These are phyloP conservation scores for Barnardius zonarius DNA, from an alignment of 2,113 vertebrate genomes.

Conservation along the genomic window DNA sequence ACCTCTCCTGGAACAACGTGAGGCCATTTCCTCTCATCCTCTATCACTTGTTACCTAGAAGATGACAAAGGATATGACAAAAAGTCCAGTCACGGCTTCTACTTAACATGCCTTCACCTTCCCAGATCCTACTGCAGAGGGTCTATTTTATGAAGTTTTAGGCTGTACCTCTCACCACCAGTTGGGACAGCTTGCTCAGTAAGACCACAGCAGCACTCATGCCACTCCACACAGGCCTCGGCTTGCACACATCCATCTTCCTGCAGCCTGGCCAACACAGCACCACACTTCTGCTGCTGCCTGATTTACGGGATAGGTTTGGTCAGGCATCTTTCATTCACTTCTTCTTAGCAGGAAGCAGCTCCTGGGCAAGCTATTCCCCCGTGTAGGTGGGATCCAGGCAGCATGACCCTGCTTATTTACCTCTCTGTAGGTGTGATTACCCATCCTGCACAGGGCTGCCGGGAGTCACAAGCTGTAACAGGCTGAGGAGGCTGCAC, in stretches of 20 bases:
- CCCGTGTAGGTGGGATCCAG: background rate
- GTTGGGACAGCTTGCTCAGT: background rate
- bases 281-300: background rate
- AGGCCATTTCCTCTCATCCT: background rate
- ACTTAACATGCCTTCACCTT: background rate
- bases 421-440: background rate
- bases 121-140: background rate
- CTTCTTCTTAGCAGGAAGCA: background rate
- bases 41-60: background rate
- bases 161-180: background rate
- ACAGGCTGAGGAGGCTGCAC: conserved; percentile 13
- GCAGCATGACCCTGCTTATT: background rate
- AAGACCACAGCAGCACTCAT: fast-evolving
- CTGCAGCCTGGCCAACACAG: background rate
- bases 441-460: background rate
- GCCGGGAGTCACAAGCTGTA: background rate
- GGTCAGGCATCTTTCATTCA: background rate
- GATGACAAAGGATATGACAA: background rate
- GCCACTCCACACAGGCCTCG: background rate
- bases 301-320: background rate
- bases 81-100: background rate
- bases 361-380: background rate
- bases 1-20: background rate
- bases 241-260: fast-evolving
- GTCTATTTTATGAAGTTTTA: background rate